Evolutionary conservation across 2,113 vertebrate genomes (phyloP).

Genomic region (Dolichallabes microphthalmus): DNA sequence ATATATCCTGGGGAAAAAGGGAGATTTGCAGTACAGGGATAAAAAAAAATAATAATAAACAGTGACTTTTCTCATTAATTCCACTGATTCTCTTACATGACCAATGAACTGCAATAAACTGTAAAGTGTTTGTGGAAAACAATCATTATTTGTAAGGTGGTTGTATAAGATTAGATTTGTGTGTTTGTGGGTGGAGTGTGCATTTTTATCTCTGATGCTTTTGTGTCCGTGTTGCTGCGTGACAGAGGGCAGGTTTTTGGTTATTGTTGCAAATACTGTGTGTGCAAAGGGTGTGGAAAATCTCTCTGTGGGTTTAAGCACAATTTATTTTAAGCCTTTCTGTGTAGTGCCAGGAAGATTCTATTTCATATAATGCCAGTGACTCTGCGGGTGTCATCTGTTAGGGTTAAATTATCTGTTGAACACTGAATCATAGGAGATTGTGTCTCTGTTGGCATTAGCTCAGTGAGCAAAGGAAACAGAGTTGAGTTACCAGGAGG

Average conservation of each 20-base stretch:
- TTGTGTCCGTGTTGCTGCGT: neutral
- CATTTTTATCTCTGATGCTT: neutral
- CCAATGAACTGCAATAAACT: neutral
- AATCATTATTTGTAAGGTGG: neutral
- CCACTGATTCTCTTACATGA: neutral
- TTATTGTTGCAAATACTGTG: constrained; percentile 5
- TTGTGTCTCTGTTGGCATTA: neutral
- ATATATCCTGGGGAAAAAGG: neutral
- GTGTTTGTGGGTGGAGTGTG: neutral
- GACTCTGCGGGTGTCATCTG: constrained; percentile 2
- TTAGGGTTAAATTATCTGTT: neutral
- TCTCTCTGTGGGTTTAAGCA: constrained; percentile 45
- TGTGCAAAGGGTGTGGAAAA: constrained; percentile 11
- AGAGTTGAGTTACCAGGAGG: constrained; percentile 2
- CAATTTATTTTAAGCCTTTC: constrained; percentile 62
- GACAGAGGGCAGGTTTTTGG: neutral
- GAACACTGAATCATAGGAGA: neutral
- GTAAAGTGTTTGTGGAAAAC: neutral
- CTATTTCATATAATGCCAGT: constrained; percentile 50
- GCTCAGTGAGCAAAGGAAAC: neutral
- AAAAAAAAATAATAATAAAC: neutral
- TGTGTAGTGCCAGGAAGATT: constrained; percentile 53
- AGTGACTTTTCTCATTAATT: constrained; percentile 13
- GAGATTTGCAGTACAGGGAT: neutral
- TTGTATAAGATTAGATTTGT: neutral